A percentile compares a stretch with the other conserved stretches of the same genome.
Conservation (phyloP, 2,113 vertebrate species). For the Laticauda laticaudata region DNA sequence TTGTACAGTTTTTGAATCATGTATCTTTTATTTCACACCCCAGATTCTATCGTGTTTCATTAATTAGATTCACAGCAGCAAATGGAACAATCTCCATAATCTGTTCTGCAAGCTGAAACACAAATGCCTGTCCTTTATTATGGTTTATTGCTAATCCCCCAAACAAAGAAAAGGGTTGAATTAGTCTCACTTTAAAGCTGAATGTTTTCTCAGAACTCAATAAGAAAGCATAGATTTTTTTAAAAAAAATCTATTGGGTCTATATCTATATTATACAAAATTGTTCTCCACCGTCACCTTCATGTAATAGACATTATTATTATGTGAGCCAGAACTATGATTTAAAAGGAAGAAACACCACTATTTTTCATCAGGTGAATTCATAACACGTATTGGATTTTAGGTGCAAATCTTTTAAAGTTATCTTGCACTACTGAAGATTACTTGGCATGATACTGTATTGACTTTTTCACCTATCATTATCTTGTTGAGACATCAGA, state of each 20-base stretch:
- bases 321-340: background rate
- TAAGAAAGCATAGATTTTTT: background rate
- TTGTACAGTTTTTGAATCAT: background rate
- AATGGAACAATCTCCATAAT: background rate
- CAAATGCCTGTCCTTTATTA: background rate
- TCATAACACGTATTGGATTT: constrained; percentile 16
- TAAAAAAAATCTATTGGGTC: background rate
- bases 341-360: background rate
- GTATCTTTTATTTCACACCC: background rate
- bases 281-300: background rate
- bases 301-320: background rate
- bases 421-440: constrained; percentile 30
- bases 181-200: background rate
- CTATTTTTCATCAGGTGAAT: background rate
- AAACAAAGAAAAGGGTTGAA: background rate
- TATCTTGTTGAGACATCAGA: constrained; percentile 46
- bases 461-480: constrained; percentile 43
- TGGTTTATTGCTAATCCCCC: background rate
- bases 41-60: background rate
- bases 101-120: background rate
- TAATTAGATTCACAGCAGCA: background rate
- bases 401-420: constrained; percentile 42
- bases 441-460: constrained; percentile 34
- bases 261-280: background rate
- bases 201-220: background rate